Conservation (phyloP, 1,140 invertebrate genomes). For the Oscheius sp. region DNA sequence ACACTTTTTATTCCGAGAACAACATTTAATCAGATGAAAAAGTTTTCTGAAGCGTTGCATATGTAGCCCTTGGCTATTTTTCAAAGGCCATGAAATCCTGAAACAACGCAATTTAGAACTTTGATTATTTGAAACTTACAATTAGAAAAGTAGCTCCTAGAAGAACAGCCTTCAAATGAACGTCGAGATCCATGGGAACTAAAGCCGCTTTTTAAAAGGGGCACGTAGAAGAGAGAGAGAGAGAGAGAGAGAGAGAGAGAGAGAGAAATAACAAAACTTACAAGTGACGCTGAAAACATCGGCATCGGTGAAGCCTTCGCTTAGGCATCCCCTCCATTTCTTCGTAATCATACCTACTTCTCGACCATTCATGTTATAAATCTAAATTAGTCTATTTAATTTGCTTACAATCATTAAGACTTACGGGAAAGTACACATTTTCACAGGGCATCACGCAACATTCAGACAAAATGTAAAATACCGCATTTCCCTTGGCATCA, state of each 20-base stretch:
- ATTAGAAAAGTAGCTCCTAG: slow-evolving; percentile 36
- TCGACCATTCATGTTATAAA: not conserved
- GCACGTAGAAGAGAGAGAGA: too few species aligned
- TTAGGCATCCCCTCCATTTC: not conserved
- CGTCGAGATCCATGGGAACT: slow-evolving; percentile 31
- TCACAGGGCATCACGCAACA: not conserved
- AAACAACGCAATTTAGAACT: too few species aligned
- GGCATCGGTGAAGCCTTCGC: not conserved
- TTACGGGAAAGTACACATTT: not conserved
- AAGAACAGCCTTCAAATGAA: slow-evolving; percentile 22
- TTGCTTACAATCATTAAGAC: not conserved
- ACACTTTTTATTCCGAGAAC: too few species aligned
- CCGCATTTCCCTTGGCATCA: not conserved
- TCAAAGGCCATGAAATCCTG: too few species aligned
- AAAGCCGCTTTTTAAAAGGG: too few species aligned
- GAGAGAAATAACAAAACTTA: not conserved
- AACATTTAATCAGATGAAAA: too few species aligned
- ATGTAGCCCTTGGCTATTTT: too few species aligned
- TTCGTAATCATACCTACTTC: not conserved
- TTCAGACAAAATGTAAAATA: not conserved
- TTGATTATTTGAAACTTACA: too few species aligned
- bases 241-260: too few species aligned
- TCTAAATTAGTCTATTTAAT: not conserved
- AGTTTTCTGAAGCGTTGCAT: too few species aligned
- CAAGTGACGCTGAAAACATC: not conserved